Evolutionary conservation across 2,797 vertebrate genomes (phyloP).

Genomic region (Benthosema pterotum): DNA sequence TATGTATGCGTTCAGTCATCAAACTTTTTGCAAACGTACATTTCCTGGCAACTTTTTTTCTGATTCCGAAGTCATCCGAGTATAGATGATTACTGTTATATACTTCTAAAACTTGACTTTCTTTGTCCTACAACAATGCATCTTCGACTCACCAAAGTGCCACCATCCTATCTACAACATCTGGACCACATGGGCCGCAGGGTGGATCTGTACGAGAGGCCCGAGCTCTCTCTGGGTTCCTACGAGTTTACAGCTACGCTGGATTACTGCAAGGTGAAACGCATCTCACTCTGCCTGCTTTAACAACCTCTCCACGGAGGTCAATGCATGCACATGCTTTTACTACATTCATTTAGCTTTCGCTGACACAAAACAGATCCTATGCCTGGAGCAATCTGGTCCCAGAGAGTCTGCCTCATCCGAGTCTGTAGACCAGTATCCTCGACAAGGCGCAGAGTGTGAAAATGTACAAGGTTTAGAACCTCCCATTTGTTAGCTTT

Average conservation of each 20-base stretch:
- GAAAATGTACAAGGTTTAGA: not conserved
- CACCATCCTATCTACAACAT: constrained; percentile 94
- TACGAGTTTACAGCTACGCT: constrained; percentile 91
- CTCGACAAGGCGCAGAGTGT: too few relatives aligned
- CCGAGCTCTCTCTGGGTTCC: constrained; percentile 94
- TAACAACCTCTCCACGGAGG: not conserved
- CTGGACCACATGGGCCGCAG: constrained; percentile 92
- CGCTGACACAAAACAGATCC: too few relatives aligned
- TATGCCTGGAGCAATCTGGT: too few relatives aligned
- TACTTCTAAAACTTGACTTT: not conserved
- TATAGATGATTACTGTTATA: too few relatives aligned
- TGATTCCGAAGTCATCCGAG: too few relatives aligned
- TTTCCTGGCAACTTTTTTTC: too few relatives aligned
- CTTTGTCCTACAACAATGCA: constrained; percentile 15
- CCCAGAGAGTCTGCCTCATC: too few relatives aligned
- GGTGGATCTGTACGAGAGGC: constrained; percentile 90
- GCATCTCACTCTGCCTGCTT: too few relatives aligned
- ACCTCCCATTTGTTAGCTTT: not conserved
- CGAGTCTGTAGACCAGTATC: too few relatives aligned
- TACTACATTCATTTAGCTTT: too few relatives aligned
- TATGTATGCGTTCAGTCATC: constrained; percentile 71
- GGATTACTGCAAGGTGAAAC: constrained; percentile 93
- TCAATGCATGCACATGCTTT: not conserved
- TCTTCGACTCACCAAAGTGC: constrained; percentile 78
- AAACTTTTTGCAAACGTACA: not conserved